Evolutionary conservation across 2,797 vertebrate genomes (phyloP).

Genomic region (Eospalax fontanierii): DNA sequence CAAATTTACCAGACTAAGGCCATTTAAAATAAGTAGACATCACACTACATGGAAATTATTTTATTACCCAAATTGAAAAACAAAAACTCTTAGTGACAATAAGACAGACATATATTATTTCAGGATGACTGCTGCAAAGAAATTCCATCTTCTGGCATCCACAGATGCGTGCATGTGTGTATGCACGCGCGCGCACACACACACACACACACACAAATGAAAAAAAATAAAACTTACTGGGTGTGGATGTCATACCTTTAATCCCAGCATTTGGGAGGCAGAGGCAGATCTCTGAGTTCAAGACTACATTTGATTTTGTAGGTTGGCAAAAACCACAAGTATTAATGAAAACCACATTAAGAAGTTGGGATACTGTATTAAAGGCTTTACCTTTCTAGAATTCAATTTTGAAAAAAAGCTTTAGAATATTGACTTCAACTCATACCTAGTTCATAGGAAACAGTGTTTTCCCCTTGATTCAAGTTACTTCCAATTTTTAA

Average conservation of each 20-base stretch:
- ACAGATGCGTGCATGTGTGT: too few species aligned
- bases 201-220: too few species aligned
- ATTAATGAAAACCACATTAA: neutral
- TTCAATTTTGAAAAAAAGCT: slow-evolving; percentile 46
- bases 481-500: slow-evolving; percentile 20
- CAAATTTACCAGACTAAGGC: neutral
- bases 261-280: too few species aligned
- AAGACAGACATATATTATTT: slow-evolving; percentile 23
- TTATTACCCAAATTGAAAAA: slow-evolving; percentile 35
- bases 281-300: too few species aligned
- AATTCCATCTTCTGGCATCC: too few species aligned
- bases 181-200: too few species aligned
- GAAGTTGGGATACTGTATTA: neutral
- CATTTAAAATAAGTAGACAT: neutral
- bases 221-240: too few species aligned
- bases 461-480: neutral
- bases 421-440: slow-evolving; percentile 38
- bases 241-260: too few species aligned
- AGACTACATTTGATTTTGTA: neutral
- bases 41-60: neutral
- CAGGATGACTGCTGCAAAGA: neutral
- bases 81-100: slow-evolving; percentile 8
- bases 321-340: neutral
- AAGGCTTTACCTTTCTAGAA: neutral
- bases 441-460: neutral